phyloP scores from a whole-genome alignment of 2,888 invertebrate genomes.

The Heteropelma amictum region DNA sequence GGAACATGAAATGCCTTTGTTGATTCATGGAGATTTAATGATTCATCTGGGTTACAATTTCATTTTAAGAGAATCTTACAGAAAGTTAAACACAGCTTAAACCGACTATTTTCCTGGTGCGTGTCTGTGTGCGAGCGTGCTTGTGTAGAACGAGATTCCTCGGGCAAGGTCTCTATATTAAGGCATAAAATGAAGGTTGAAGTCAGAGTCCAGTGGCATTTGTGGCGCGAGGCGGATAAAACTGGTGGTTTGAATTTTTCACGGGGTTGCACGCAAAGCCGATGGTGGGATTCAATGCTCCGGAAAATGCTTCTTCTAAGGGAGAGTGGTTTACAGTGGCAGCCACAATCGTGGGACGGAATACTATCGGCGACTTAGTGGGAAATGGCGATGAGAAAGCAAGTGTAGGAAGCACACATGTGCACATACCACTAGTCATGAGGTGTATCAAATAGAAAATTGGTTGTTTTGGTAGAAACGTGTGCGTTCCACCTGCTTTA shows the following conservation, averaged over 20 bases:
- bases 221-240: neutral
- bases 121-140: too few relatives aligned
- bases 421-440: slow-evolving; percentile 1
- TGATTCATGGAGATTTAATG: too few relatives aligned
- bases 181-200: slow-evolving; percentile 8
- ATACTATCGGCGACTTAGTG: slow-evolving; percentile 62
- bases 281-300: slow-evolving; percentile 48
- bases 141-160: neutral
- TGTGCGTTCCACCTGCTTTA: slow-evolving; percentile 18
- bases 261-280: slow-evolving; percentile 54
- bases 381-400: slow-evolving; percentile 52
- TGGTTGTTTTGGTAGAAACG: slow-evolving; percentile 54
- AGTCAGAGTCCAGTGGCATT: slow-evolving; percentile 4
- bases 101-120: too few relatives aligned
- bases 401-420: slow-evolving; percentile 10
- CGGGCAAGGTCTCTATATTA: neutral
- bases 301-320: slow-evolving; percentile 54
- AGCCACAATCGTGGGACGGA: slow-evolving; percentile 55
- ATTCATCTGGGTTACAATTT: too few relatives aligned
- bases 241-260: slow-evolving; percentile 49
- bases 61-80: too few relatives aligned
- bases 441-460: slow-evolving; percentile 59
- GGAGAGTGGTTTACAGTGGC: slow-evolving; percentile 51
- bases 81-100: too few relatives aligned
- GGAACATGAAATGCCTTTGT: too few relatives aligned